Base-by-base conservation (phyloP, 2,113 vertebrate genomes). In the Rhadina sibilatrix region DNA sequence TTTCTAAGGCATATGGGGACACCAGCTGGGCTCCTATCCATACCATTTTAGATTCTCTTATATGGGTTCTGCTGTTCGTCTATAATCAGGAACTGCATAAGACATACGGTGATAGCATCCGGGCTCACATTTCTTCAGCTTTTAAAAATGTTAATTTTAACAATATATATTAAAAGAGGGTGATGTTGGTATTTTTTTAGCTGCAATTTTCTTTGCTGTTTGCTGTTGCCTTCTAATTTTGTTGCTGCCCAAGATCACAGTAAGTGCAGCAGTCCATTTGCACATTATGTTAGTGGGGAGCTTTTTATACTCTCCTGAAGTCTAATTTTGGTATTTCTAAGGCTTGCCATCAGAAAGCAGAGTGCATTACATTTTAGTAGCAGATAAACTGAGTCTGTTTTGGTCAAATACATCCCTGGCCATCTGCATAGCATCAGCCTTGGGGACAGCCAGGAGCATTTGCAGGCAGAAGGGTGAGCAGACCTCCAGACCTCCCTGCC, bases 11-110 rank as follows among this genome's bases (percentile, higher is more conserved):
- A 96, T 94, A 91, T 83, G 93, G 84, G 96, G 94, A 97, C 92
- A 94, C 91, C 96, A 97, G 95, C 97, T 97, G 97, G 94, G 95
- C 92, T 94, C 14, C 6, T 60, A 91, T 95, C 94, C 87, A 89
- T 88, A 94, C 60, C 44, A 21, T 93, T 97, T 97, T 53, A 87
- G 75, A 91, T 59, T 81, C 35, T 49, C 81, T 96, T 92, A 61
- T 83, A 78, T 83, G 84, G 96, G 78, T 94, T 96, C 83, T 72
- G 52, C 71, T 87, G 79, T 81, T 91, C 77, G 15, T 93, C 96
- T 49, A 6, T 95, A 88, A 94, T 96, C 81, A 90, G 68, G 78
- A 97, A 95, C 94, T 96, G 52, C 81, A 61, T 53, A 87, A 95
- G 93, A 90, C 94, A 96, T 94, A 94, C 22, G 10, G 83, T n/a